Evolutionary conservation across 2,797 vertebrate species (phyloP).

Genomic region (Linurgus olivaceus): DNA sequence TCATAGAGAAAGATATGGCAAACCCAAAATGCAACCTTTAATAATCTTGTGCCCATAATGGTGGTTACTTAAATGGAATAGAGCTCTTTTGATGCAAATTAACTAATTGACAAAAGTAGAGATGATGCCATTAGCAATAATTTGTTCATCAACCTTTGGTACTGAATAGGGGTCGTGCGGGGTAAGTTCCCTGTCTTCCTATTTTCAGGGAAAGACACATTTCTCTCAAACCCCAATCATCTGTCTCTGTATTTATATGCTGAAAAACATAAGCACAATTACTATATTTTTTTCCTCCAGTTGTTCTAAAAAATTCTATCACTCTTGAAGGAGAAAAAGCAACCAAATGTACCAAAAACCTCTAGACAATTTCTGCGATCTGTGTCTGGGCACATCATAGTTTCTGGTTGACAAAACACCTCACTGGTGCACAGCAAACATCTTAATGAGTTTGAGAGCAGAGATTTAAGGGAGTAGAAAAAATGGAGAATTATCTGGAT

Average conservation of each 20-base stretch:
- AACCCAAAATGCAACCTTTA: background rate
- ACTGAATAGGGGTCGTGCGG: background rate
- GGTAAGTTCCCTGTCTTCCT: background rate
- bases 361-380: background rate
- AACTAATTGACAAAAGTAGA: background rate
- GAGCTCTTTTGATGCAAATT: background rate
- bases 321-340: background rate
- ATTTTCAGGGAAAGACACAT: background rate
- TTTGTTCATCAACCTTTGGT: background rate
- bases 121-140: background rate
- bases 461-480: accelerated
- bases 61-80: background rate
- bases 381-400: background rate
- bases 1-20: background rate
- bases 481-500: background rate
- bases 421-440: background rate
- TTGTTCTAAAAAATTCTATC: background rate
- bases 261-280: background rate
- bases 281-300: background rate
- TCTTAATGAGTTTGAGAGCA: background rate
- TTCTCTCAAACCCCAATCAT: background rate
- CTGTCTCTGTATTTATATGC: background rate
- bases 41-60: background rate
- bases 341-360: background rate
- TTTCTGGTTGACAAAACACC: background rate